Evolutionary conservation across 2,888 invertebrate genomes (phyloP).

Genomic region (Diaphora mendica): DNA sequence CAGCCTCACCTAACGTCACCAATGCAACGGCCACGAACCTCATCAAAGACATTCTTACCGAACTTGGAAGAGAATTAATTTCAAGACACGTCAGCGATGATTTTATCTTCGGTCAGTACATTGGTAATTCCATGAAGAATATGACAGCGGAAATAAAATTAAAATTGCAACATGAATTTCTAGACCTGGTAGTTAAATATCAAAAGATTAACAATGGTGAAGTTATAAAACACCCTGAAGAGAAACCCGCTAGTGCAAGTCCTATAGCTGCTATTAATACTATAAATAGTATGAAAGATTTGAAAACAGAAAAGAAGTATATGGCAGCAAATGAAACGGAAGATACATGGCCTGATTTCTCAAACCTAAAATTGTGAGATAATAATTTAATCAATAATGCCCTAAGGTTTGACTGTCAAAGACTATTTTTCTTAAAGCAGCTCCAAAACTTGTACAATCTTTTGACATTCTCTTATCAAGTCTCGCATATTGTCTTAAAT

Average conservation of each 20-base stretch:
- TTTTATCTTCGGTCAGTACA: slow-evolving; percentile 80
- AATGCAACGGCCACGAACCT: slow-evolving; percentile 55
- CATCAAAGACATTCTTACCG: slow-evolving; percentile 68
- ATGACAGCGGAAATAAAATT: slow-evolving; percentile 66
- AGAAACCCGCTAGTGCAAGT: slow-evolving; percentile 1
- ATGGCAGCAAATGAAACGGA: slow-evolving; percentile 68
- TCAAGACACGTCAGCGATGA: slow-evolving; percentile 74
- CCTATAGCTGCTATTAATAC: slow-evolving; percentile 15
- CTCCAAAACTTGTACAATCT: background rate
- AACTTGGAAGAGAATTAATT: slow-evolving; percentile 73
- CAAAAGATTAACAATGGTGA: slow-evolving; percentile 58
- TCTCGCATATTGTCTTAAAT: background rate
- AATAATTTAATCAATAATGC: too few relatives aligned
- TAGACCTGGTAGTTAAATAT: slow-evolving; percentile 74
- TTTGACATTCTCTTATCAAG: background rate
- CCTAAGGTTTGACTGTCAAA: background rate
- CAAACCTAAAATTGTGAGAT: slow-evolving; percentile 74
- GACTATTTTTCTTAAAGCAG: background rate
- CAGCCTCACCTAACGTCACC: slow-evolving; percentile 17
- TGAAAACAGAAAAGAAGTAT: slow-evolving; percentile 61
- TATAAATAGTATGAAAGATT: slow-evolving; percentile 43
- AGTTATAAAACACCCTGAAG: slow-evolving; percentile 34
- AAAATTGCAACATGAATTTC: slow-evolving; percentile 76
- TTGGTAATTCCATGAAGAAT: slow-evolving; percentile 75
- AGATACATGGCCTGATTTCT: slow-evolving; percentile 78